phyloP scores from a whole-genome alignment of 2,113 vertebrate species.

The Menura novaehollandiae region DNA sequence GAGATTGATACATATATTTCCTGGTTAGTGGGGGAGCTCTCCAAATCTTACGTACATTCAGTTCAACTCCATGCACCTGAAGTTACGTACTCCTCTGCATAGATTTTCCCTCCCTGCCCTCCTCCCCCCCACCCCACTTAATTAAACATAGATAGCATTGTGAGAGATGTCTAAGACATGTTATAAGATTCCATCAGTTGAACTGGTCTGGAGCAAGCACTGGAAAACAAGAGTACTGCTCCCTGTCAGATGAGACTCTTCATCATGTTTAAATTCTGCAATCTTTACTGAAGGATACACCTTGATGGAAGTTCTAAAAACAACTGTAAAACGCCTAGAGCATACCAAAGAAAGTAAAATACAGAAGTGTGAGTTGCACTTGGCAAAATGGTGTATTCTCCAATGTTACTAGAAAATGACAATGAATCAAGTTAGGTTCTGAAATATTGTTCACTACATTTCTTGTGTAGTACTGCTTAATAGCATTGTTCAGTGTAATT shows the following conservation, averaged over 20 bases:
- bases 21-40: background rate
- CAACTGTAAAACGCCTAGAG: background rate
- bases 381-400: slow-evolving; percentile 31
- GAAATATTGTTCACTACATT: slow-evolving; percentile 18
- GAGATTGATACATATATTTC: background rate
- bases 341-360: slow-evolving; percentile 18
- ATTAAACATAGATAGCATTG: background rate
- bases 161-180: background rate
- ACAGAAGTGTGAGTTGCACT: background rate
- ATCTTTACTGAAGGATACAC: background rate
- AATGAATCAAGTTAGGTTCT: slow-evolving; percentile 30
- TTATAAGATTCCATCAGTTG: background rate
- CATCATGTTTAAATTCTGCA: background rate
- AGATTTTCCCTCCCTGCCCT: background rate
- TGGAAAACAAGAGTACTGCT: background rate
- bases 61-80: background rate
- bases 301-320: background rate
- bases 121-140: background rate
- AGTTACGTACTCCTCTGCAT: background rate
- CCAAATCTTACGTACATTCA: background rate
- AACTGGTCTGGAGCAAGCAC: background rate
- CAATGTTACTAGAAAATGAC: slow-evolving; percentile 13
- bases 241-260: background rate
- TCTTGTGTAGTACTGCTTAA: slow-evolving; percentile 36
- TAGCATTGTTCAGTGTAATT: background rate